Evolutionary conservation across 2,888 invertebrate species (phyloP), one percentile per base, ranked within the genome.

Genomic region (Hololepta plana): DNA sequence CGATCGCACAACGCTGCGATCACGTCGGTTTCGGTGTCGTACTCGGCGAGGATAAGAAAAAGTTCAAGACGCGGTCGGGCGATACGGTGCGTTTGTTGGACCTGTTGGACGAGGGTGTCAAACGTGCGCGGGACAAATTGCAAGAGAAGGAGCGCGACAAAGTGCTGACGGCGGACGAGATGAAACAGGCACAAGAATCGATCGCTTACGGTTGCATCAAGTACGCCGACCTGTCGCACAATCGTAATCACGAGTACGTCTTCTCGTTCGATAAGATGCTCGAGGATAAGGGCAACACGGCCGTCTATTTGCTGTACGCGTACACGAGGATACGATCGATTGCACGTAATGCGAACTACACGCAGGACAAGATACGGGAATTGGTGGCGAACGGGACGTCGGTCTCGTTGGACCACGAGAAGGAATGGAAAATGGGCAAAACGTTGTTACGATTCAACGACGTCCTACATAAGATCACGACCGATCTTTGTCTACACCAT

Each of bases 231-330:
- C 64, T 98, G 24, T 82, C 80, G 8, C 91, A 95, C 45, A 91
- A 91, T 51, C 68, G 93, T 33, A 72, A 70, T 29, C 81, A 84
- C 49, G 96, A 96, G 47, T 98, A 98, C 49, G 72, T 96, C 2
- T 98, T 98, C 57, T 95, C 93, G 1, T 98, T 95, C 55, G 93
- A 98, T 47, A 90, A 90, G 55, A 99, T 99, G 98, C 62, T 99
- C 35, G 95, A 98, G 46, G 96, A 98, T 51, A 81, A 84, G 49
- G 98, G 98, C 6, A 99, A 99, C 51, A 99, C 98, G 1, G 98
- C 98, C 0, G 95, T 93, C 1, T 99, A 98, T 49, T 60, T 99
- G 26, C 57, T 98, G 4, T 98, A 98, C 53, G 88, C 91, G 1
- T 72, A 84, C 39, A 93, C 93, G 6, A 65, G 98, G 20, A 99